phyloP scores from a whole-genome alignment of 2,797 vertebrate genomes.

The Siniperca obscura region DNA sequence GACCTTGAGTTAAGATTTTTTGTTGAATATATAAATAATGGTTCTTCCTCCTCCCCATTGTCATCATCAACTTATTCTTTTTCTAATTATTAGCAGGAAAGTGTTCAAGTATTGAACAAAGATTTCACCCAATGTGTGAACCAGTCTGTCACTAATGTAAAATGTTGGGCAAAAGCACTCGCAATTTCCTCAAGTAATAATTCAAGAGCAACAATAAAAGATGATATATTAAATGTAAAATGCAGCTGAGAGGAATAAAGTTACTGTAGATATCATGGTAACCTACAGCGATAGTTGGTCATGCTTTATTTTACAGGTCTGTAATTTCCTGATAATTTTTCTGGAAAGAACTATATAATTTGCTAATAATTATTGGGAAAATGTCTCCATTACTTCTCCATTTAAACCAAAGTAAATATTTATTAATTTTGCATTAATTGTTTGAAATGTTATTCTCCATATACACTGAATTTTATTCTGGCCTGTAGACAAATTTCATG shows the following conservation, averaged over 20 bases:
- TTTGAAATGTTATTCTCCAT: background rate
- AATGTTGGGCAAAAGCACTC: too few relatives aligned
- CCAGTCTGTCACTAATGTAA: background rate
- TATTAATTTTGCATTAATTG: background rate
- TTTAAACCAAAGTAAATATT: background rate
- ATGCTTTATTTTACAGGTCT: background rate
- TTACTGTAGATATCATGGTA: background rate
- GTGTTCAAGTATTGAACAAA: background rate
- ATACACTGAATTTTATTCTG: background rate
- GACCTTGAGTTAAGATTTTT: background rate
- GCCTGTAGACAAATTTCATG: background rate
- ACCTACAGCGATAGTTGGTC: background rate
- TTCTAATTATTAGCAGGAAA: background rate
- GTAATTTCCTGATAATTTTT: background rate
- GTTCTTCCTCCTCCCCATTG: background rate
- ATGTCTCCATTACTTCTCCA: background rate
- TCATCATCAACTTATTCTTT: background rate
- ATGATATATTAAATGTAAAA: background rate
- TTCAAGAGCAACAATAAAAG: background rate
- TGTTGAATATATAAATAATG: background rate
- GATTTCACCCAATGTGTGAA: background rate
- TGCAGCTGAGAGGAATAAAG: background rate
- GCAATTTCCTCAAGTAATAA: too few relatives aligned
- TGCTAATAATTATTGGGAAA: background rate
- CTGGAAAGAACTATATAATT: background rate